Evolutionary conservation across 2,113 vertebrate species (phyloP).

Genomic region (Chiloscyllium plagiosum): DNA sequence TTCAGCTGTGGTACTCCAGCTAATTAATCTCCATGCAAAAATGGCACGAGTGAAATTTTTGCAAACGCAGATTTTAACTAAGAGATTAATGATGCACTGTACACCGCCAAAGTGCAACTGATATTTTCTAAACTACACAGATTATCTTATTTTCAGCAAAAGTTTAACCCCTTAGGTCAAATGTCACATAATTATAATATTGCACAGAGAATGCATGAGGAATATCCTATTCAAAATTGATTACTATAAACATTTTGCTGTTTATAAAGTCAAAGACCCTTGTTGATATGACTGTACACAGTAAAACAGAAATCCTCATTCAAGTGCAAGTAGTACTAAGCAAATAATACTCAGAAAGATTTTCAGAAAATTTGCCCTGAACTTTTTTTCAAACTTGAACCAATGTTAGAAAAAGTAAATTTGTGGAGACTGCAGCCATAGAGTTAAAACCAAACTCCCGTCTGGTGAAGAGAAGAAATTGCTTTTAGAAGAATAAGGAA

Average conservation of each 20-base stretch:
- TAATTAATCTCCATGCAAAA: not conserved
- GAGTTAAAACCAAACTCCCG: not conserved
- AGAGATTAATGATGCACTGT: not conserved
- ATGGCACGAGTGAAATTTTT: not conserved
- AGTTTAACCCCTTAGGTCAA: not conserved
- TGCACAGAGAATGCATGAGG: not conserved
- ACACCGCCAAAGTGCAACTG: no score
- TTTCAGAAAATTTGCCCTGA: not conserved
- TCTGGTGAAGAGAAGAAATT: not conserved
- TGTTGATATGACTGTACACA: not conserved
- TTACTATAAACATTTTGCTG: not conserved
- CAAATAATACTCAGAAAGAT: not conserved
- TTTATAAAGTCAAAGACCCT: not conserved
- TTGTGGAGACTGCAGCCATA: not conserved
- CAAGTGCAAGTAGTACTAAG: not conserved
- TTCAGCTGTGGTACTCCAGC: slow-evolving; percentile 13
- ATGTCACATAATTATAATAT: not conserved
- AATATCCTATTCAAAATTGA: not conserved
- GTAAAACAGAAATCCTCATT: not conserved
- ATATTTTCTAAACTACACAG: not conserved
- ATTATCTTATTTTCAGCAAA: not conserved
- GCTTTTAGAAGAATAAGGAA: not conserved
- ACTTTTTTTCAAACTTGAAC: not conserved
- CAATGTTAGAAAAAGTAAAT: not conserved
- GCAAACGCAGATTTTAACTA: not conserved